These are phyloP conservation scores for Chelon labrosus DNA, from an alignment of 2,797 vertebrate species.

Conservation along the genomic window DNA sequence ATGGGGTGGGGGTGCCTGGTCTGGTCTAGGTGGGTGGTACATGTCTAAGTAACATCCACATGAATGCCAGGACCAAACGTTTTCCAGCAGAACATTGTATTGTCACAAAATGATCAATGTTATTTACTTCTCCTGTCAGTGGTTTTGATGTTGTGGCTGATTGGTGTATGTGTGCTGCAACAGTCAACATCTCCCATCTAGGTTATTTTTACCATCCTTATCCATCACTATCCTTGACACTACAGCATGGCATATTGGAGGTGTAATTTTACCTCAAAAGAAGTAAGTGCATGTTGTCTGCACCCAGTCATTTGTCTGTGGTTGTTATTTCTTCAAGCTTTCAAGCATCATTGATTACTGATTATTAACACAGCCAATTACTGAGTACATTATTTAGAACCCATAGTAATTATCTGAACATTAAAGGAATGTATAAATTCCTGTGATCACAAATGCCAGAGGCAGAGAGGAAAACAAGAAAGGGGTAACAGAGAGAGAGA, in stretches of 20 bases:
- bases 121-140: no score
- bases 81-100: no score
- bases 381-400: not conserved
- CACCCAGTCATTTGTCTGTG: not conserved
- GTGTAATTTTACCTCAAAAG: not conserved
- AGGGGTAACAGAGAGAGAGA: not conserved
- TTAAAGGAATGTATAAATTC: not conserved
- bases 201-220: not conserved
- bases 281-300: not conserved
- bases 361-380: not conserved
- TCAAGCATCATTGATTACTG: constrained; percentile 1
- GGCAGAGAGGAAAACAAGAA: constrained; percentile 7
- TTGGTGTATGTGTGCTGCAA: no score
- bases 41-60: no score
- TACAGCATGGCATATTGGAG: not conserved
- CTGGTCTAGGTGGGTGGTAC: no score
- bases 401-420: not conserved
- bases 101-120: no score
- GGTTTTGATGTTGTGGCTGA: no score
- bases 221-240: not conserved
- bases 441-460: constrained; percentile 1
- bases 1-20: no score
- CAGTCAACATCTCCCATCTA: no score
- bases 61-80: no score
- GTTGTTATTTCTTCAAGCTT: not conserved